Evolutionary conservation across 2,113 vertebrate genomes (phyloP).

Genomic region (Myxocyprinus asiaticus): DNA sequence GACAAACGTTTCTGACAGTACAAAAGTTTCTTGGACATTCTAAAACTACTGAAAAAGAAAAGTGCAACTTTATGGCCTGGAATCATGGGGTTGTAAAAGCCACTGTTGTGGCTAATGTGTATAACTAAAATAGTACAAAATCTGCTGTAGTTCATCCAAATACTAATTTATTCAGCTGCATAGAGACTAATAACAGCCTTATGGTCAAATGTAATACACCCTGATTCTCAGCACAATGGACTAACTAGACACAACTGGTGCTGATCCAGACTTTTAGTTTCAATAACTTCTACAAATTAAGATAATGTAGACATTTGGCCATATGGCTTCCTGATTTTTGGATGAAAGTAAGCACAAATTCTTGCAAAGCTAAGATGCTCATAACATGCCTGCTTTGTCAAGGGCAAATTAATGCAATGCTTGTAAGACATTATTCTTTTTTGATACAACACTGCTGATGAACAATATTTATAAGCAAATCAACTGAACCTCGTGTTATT

Average conservation of each 20-base stretch:
- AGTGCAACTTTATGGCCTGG: background rate
- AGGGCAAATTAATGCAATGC: constrained; percentile 33
- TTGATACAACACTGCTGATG: constrained; percentile 16
- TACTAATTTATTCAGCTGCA: background rate
- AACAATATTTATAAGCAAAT: constrained; percentile 31
- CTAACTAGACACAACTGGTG: constrained; percentile 30
- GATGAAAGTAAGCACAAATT: constrained; percentile 50
- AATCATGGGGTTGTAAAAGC: background rate
- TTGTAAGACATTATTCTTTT: constrained; percentile 15
- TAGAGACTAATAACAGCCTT: constrained; percentile 23
- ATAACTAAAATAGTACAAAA: background rate
- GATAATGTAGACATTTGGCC: constrained; percentile 27
- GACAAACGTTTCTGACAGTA: constrained; percentile 21
- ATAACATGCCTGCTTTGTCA: constrained; percentile 31
- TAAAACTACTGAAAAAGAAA: background rate
- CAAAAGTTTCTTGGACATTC: background rate
- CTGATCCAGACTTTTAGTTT: constrained; percentile 35
- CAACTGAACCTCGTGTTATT: constrained; percentile 13
- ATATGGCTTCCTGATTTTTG: constrained; percentile 37
- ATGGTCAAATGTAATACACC: constrained; percentile 17
- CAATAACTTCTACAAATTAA: constrained; percentile 21
- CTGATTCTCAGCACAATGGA: constrained; percentile 24
- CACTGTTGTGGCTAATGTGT: background rate
- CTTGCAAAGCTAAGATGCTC: constrained; percentile 36
- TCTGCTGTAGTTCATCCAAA: background rate